Evolutionary conservation across 2,797 vertebrate species (phyloP).

Genomic region (Sebastiscus albofasciatus): DNA sequence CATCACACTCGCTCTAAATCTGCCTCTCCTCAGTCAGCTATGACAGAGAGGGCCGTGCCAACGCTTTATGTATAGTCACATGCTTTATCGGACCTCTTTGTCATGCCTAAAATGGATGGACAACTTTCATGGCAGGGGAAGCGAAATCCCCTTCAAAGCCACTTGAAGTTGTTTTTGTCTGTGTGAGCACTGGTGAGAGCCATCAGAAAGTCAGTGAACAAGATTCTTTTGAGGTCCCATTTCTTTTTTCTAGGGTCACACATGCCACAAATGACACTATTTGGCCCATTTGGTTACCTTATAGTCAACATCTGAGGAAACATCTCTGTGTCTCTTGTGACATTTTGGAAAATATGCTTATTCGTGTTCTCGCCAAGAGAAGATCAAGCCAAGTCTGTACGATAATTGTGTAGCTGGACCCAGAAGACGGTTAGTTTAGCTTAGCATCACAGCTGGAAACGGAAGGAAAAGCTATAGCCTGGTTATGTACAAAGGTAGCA

Average conservation of each 20-base stretch:
- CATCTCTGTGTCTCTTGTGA: not conserved
- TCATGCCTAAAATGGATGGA: conserved; percentile 20
- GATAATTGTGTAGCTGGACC: not conserved
- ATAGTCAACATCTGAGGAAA: not conserved
- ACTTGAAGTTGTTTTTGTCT: conserved; percentile 34
- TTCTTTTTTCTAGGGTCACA: not conserved
- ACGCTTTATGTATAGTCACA: conserved; percentile 23
- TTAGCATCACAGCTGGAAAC: not conserved
- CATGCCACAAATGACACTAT: not conserved
- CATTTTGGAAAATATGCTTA: not conserved
- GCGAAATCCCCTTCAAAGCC: conserved; percentile 19
- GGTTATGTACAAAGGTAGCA: not conserved
- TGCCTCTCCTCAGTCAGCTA: conserved; percentile 38
- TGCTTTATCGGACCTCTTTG: conserved; percentile 31
- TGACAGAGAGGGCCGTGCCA: conserved; percentile 25
- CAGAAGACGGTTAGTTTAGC: not conserved
- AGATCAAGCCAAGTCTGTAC: not conserved
- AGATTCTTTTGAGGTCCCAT: not conserved
- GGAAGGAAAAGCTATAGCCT: not conserved
- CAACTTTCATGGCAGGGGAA: conserved; percentile 7
- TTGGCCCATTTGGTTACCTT: not conserved
- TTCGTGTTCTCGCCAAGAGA: not conserved
- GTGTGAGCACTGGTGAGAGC: not conserved
- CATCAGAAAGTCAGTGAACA: conserved; percentile 9
- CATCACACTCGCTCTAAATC: conserved; percentile 33